Evolutionary conservation across 92 coral and sea anemone genomes (phyloP).

Genomic region (Phymanthus crucifer): DNA sequence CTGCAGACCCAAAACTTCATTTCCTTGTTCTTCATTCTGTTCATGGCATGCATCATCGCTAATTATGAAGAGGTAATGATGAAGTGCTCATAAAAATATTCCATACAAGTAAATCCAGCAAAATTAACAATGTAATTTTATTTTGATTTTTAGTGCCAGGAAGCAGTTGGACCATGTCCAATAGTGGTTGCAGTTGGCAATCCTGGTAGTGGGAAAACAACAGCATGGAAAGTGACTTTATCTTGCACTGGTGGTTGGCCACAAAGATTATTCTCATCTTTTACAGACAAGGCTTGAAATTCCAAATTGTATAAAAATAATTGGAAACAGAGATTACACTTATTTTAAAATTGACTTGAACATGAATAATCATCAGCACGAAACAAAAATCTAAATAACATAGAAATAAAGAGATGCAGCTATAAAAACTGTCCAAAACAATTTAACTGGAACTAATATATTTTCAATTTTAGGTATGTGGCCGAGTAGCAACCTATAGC

Average conservation of each 20-base stretch:
- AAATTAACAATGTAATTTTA: background rate
- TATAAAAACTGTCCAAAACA: no score
- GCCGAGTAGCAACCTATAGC: constrained; percentile 25
- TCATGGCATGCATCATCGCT: constrained; percentile 49
- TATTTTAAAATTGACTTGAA: background rate
- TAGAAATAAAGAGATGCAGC: no score
- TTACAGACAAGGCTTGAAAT: no score
- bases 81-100: background rate
- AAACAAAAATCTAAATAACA: background rate
- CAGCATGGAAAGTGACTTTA: constrained; percentile 43
- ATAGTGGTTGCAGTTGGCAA: constrained; percentile 32
- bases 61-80: constrained; percentile 55
- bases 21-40: constrained; percentile 27
- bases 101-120: background rate
- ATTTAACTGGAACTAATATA: constrained; percentile 39
- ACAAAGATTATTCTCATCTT: no score
- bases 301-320: background rate
- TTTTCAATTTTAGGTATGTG: background rate
- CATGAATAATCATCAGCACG: no score
- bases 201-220: constrained; percentile 53
- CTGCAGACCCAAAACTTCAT: constrained; percentile 34
- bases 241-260: constrained; percentile 40
- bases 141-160: constrained; percentile 42
- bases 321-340: background rate
- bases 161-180: constrained; percentile 46